Percentiles rank a stretch among this genome's conserved stretches.
phyloP scores from a whole-genome alignment of 2,113 vertebrate genomes.

The Rhineura floridana region DNA sequence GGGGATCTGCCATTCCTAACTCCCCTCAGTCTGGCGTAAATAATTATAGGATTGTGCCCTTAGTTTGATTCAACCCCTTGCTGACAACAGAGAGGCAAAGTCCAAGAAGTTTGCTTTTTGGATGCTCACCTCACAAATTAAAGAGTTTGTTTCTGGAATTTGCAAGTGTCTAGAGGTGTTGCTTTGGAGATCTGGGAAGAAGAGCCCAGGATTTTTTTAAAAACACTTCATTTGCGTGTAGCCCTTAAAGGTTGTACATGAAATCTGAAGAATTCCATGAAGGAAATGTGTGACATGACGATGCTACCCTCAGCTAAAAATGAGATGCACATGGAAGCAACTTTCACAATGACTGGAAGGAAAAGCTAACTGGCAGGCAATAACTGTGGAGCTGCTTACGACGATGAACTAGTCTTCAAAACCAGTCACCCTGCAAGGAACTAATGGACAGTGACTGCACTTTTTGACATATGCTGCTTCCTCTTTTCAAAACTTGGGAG shows the following conservation, averaged over 20 bases:
- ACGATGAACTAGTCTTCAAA: slow-evolving; percentile 2
- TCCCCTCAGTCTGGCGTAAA: too few species aligned
- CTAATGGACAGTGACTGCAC: background rate
- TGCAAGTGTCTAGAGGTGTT: background rate
- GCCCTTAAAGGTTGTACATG: slow-evolving; percentile 8
- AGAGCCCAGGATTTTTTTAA: background rate
- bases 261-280: background rate
- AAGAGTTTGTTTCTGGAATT: background rate
- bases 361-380: background rate
- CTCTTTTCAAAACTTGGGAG: background rate
- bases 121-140: background rate
- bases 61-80: background rate
- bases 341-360: background rate
- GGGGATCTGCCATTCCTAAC: too few species aligned
- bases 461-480: background rate
- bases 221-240: background rate
- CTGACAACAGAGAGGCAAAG: background rate
- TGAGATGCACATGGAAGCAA: background rate
- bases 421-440: background rate
- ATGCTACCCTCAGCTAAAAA: background rate
- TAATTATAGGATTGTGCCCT: too few species aligned
- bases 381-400: background rate
- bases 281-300: background rate
- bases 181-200: background rate
- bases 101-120: background rate